Conservation (phyloP, 2,888 invertebrate genomes). For the Dryobotodes eremita region DNA sequence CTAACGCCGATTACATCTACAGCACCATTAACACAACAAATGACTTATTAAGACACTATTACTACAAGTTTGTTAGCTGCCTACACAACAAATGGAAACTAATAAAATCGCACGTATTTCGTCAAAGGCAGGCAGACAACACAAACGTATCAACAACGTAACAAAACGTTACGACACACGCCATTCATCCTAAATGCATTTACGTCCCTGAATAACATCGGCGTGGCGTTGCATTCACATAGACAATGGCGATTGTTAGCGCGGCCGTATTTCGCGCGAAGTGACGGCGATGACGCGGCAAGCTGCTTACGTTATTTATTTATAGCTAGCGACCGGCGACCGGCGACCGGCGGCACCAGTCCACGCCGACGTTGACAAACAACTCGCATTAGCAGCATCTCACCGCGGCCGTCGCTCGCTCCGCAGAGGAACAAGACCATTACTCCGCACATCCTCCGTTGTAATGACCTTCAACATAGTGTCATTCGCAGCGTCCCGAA, state of each 20-base stretch:
- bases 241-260: conserved; percentile 79
- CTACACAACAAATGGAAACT: conserved; percentile 34
- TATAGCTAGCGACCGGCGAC: conserved; percentile 80
- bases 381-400: conserved; percentile 80
- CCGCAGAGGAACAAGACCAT: conserved; percentile 77
- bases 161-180: conserved; percentile 66
- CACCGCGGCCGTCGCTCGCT: conserved; percentile 57
- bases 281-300: conserved; percentile 73
- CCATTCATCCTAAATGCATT: conserved; percentile 76
- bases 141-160: conserved; percentile 56
- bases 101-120: conserved; percentile 24
- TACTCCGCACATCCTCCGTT: conserved; percentile 76
- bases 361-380: conserved; percentile 84
- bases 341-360: conserved; percentile 74
- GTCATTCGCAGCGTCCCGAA: conserved; percentile 68
- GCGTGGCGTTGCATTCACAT: conserved; percentile 72
- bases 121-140: conserved; percentile 30
- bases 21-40: background rate
- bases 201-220: conserved; percentile 72
- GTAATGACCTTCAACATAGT: conserved; percentile 75
- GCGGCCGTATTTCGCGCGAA: conserved; percentile 70
- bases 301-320: conserved; percentile 81
- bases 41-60: background rate
- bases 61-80: conserved; percentile 1
- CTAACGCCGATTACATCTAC: conserved; percentile 5